These are phyloP conservation scores for Drosophila nasuta DNA, from an alignment of 1,140 invertebrate genomes.

Conservation along the genomic window DNA sequence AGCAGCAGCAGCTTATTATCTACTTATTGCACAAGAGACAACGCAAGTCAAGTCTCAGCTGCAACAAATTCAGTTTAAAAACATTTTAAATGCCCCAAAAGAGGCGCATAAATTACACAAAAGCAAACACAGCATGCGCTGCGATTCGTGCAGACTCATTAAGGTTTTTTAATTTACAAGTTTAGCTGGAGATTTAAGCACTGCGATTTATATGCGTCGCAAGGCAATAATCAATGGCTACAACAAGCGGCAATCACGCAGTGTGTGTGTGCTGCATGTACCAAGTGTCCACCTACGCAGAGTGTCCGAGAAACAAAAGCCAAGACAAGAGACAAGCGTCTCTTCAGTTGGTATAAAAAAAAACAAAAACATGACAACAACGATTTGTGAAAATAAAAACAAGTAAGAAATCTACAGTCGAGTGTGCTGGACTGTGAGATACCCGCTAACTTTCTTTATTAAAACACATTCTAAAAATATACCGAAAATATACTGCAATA, in stretches of 20 bases:
- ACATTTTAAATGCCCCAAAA: constrained; percentile 35
- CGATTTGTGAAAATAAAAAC: constrained; percentile 53
- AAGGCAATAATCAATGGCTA: constrained; percentile 72
- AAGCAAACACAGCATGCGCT: constrained; percentile 54
- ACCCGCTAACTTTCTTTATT: too few relatives aligned
- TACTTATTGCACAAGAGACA: constrained; percentile 1
- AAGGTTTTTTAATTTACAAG: constrained; percentile 80
- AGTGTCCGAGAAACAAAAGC: constrained; percentile 56
- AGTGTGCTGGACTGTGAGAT: too few relatives aligned
- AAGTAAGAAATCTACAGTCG: too few relatives aligned
- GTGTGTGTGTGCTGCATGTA: neutral
- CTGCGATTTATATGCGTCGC: constrained; percentile 74
- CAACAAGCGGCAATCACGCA: constrained; percentile 37
- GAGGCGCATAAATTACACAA: constrained; percentile 65
- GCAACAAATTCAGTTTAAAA: constrained; percentile 1
- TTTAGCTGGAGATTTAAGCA: constrained; percentile 72
- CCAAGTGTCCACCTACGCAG: constrained; percentile 76
- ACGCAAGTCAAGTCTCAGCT: neutral
- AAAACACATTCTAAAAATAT: too few relatives aligned
- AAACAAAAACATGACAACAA: constrained; percentile 8
- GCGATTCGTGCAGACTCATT: constrained; percentile 67
- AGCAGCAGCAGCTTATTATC: constrained; percentile 6
- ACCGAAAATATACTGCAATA: too few relatives aligned
- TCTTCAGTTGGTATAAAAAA: constrained; percentile 24
- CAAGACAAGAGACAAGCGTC: constrained; percentile 15